Base-by-base conservation (phyloP, 2,888 invertebrate species). In the Rhagonycha lutea region DNA sequence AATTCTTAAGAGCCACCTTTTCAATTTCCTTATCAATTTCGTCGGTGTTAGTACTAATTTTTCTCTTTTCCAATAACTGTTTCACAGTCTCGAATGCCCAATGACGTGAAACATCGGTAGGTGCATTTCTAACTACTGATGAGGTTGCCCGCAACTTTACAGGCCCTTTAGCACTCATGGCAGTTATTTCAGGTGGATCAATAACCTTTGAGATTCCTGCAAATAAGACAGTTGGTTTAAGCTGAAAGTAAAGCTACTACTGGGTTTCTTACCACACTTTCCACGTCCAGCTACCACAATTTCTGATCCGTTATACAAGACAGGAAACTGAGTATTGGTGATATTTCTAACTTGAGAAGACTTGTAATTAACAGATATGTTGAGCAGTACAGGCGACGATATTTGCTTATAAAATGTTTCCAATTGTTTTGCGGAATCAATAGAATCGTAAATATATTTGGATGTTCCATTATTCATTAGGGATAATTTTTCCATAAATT, bases 361-460 rank as follows among this genome's bases (percentile, higher is more conserved):
- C 0, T 91, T 89, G 85, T 94, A 94, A 70, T 88, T 88, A 84
- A 94, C 92, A 14, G 89, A 89, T 73, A 94, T 91, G 83, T 94
- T 90, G 1, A 91, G 88, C 69, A 94, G 88, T 10, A 93, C 88
- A 0, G 94, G 94, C 7, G 92, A 92, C 0, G 94, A 91, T 73
- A 95, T 91, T 86, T 92, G 91, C 60, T 89, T 89, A 88, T 92
- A 93, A 87, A 93, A 93, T 84, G 91, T 90, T 68, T 90, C 88
- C 65, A 94, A 88, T 85, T 94, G 94, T 62, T 92, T 85, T 77
- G 91, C 89, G 2, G 93, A 92, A 84, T 93, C 93, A 0, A 92
- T 89, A 14, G 91, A 92, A 85, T 92, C 93, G 86, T 94, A 94
- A 80, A 95, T 94, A 85, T 92, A 91, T 2, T 93, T 88, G 82